Conservation (phyloP, 2,797 vertebrate species). For the Catamblyrhynchus diadema region DNA sequence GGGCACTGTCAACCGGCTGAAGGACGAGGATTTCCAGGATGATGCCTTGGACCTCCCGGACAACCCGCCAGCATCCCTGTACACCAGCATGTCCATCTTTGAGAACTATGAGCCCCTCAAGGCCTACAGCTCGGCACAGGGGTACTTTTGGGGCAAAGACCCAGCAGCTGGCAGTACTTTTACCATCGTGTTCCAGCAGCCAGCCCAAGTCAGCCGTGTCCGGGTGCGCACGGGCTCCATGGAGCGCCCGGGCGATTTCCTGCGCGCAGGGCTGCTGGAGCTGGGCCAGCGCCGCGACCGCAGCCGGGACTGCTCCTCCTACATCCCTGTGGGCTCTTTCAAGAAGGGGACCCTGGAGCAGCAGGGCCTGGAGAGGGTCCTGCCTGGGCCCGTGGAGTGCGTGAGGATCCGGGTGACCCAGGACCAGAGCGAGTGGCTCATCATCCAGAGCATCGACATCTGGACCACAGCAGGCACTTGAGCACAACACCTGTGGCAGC, state of each 20-base stretch:
- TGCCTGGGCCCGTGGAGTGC: conserved; percentile 65
- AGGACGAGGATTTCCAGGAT: conserved; percentile 76
- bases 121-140: conserved; percentile 75
- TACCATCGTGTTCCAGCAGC: conserved; percentile 72
- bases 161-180: conserved; percentile 72
- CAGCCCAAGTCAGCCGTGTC: conserved; percentile 63
- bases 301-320: conserved; percentile 65
- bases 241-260: conserved; percentile 52
- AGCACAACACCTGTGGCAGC: accelerated
- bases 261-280: conserved; percentile 77
- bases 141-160: conserved; percentile 83
- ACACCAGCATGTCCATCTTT: conserved; percentile 72
- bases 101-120: conserved; percentile 69
- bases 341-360: conserved; percentile 74
- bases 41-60: conserved; percentile 13
- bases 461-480: conserved; percentile 23
- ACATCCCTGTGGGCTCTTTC: conserved; percentile 72
- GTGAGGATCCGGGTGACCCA: conserved; percentile 80
- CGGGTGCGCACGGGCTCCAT: conserved; percentile 76
- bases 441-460: conserved; percentile 79
- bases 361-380: neutral
- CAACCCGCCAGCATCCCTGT: conserved; percentile 69
- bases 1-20: conserved; percentile 76
- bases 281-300: conserved; percentile 55
- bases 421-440: conserved; percentile 77